A percentile compares a stretch with the other conserved stretches of the same genome.
Conservation (phyloP, 2,888 invertebrate genomes). For the Sinotaia quadrata region DNA sequence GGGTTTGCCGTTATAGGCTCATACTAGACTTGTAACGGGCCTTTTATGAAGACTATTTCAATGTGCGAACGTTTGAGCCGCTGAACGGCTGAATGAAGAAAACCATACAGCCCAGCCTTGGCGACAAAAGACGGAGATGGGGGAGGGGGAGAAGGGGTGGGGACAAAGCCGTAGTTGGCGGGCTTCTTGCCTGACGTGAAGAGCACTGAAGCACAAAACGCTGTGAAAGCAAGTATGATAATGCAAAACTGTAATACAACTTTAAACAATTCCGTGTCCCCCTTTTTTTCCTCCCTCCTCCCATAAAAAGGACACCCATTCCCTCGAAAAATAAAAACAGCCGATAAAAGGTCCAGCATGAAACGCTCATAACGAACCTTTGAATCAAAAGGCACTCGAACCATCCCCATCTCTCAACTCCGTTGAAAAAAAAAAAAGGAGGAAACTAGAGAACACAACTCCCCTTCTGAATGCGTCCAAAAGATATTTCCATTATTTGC, state of each 20-base stretch:
- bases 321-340: background rate
- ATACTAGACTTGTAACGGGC: constrained; percentile 10
- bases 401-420: too few relatives aligned
- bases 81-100: background rate
- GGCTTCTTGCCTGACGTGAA: background rate
- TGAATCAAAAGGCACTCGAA: background rate
- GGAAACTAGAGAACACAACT: too few relatives aligned
- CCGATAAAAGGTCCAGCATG: background rate
- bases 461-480: too few relatives aligned
- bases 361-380: constrained; percentile 15
- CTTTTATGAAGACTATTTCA: background rate
- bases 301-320: too few relatives aligned
- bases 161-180: too few relatives aligned
- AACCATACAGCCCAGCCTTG: background rate
- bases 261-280: background rate
- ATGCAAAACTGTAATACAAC: constrained; percentile 4
- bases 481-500: too few relatives aligned
- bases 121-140: background rate
- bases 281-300: background rate
- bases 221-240: constrained; percentile 11
- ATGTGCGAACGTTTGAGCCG: background rate
- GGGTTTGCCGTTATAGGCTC: too few relatives aligned
- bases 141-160: background rate
- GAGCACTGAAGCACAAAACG: background rate
- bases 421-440: too few relatives aligned